Conservation (phyloP, 2,888 invertebrate species). For the Pemphredon lugubris region DNA sequence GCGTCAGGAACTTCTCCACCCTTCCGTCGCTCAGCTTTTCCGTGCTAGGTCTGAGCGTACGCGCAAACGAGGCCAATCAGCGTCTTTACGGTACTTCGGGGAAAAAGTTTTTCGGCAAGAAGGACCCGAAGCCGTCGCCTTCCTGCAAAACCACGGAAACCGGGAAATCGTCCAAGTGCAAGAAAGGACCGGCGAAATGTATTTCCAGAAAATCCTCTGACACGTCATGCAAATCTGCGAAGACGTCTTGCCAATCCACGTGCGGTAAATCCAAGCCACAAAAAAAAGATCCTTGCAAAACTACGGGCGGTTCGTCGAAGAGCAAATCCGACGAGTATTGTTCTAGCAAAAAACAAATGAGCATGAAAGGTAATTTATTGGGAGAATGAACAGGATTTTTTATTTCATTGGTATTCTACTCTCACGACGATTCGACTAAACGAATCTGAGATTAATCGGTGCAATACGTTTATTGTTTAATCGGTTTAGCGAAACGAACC, state of each 20-base stretch:
- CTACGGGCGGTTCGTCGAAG: too few species aligned
- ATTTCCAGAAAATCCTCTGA: not conserved
- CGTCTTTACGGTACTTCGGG: not conserved
- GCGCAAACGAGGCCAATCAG: not conserved
- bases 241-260: not conserved
- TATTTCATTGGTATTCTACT: too few species aligned
- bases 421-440: too few species aligned
- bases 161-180: slow-evolving; percentile 12
- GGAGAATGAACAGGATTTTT: too few species aligned
- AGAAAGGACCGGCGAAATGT: slow-evolving; percentile 28
- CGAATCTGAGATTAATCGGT: too few species aligned
- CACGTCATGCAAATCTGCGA: not conserved
- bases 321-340: slow-evolving; percentile 11
- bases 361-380: too few species aligned
- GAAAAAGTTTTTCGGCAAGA: slow-evolving; percentile 8
- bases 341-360: too few species aligned
- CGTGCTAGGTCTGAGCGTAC: not conserved
- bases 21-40: not conserved
- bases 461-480: too few species aligned
- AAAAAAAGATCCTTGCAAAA: too few species aligned
- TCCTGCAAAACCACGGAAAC: not conserved
- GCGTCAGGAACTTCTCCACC: slow-evolving; percentile 14
- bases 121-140: not conserved
- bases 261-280: not conserved
- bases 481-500: too few species aligned